Conservation (phyloP, 2,113 vertebrate species). For the Setophaga coronata region DNA sequence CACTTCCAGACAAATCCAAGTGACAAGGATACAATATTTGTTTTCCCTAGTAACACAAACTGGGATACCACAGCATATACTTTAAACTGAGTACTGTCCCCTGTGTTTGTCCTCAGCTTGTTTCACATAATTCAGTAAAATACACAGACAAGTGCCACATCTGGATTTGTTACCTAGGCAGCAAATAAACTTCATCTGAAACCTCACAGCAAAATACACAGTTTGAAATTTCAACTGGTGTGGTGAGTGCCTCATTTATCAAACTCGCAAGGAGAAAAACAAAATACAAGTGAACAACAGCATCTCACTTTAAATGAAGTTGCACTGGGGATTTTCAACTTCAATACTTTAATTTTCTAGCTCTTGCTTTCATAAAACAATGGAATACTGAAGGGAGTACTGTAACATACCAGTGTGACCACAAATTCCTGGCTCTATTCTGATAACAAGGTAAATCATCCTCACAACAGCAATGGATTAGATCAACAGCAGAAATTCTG, state of each 20-base stretch:
- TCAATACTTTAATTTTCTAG: background rate
- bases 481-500: background rate
- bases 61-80: background rate
- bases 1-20: conserved; percentile 22
- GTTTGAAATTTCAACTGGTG: conserved; percentile 15
- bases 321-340: background rate
- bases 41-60: conserved; percentile 22
- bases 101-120: conserved; percentile 6
- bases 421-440: background rate
- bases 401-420: background rate
- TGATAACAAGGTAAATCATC: background rate
- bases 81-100: background rate
- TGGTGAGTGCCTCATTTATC: background rate
- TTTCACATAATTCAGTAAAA: conserved; percentile 56
- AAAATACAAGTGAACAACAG: background rate
- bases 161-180: conserved; percentile 64
- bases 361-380: background rate
- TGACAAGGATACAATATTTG: conserved; percentile 21
- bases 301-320: background rate
- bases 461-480: background rate
- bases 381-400: background rate
- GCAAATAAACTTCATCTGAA: conserved; percentile 49
- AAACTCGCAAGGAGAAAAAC: background rate
- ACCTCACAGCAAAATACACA: background rate
- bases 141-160: conserved; percentile 74